Base-by-base conservation (phyloP, 2,113 vertebrate species). In the Cheirogaleus medius region DNA sequence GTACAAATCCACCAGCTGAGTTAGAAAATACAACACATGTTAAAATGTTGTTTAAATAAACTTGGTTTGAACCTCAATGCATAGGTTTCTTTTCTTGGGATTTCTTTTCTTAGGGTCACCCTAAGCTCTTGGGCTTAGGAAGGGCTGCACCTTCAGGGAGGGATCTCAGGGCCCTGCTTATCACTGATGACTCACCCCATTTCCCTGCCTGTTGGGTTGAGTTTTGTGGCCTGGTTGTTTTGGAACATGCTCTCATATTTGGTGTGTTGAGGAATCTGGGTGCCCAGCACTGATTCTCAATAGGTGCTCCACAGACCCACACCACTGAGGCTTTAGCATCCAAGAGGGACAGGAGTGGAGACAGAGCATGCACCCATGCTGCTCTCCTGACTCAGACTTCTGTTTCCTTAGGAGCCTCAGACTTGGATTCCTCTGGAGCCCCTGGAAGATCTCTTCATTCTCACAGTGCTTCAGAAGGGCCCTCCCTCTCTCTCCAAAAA, bases 241-340 rank as follows among this genome's bases (percentile, higher is more conserved):
- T 37, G 42, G 56, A 37, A 81, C 9, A 64, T 1, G 2, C 56
- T 56, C 5, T 69, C 58, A 49, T 76, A 84, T 71, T 89, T 34
- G 4, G 23, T 27, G 34, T 15, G 32, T 29, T 14, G 49, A 44
- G 23, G 23, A 73, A 32, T 15, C 17, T 49, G 34, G 10, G 1
- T 15, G 29, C 7, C 39, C 23, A 23, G 29, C 1, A 13, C 29
- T 8, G 27, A 6, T n/a, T 80, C 49, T 77, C 49, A 25, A 0
- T 1, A 8, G 47, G 17, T n/a, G 3, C 60, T 42, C n/a, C 64
- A 3, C 0, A 15, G 44, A 39, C 14, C 15, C 68, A 54, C 1
- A 13, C 1, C 17, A 13, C 37, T 37, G 71, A 56, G 12, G 2
- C 32, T 27, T 56, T 60, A 39, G 14, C n/a, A 3, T 52, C 25